Percentiles rank a stretch among this genome's conserved stretches.
Evolutionary conservation across 2,113 vertebrate genomes (phyloP).

Genomic region (Aix galericulata): DNA sequence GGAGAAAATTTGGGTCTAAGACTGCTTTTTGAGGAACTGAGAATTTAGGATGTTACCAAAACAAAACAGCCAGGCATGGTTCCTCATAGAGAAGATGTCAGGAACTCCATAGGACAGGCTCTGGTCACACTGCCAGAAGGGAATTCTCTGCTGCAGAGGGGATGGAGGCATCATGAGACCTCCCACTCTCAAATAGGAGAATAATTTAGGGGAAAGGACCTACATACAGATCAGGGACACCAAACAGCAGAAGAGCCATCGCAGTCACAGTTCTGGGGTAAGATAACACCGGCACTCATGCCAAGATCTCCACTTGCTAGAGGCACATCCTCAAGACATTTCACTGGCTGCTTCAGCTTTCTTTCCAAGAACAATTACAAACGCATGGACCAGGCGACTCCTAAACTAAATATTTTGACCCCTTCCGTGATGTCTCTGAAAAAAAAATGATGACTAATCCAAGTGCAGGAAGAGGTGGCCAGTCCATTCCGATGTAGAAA

Average conservation of each 20-base stretch:
- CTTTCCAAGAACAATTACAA: constrained; percentile 13
- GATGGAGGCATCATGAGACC: background rate
- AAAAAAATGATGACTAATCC: background rate
- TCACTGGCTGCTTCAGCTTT: background rate
- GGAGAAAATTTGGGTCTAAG: background rate
- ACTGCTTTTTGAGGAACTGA: background rate
- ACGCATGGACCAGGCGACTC: background rate
- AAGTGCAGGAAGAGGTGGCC: constrained; percentile 5
- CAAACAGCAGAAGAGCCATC: background rate
- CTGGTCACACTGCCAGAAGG: accelerated
- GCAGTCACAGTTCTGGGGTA: background rate
- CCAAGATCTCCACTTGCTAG: background rate
- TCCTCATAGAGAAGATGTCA: background rate
- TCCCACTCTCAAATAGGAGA: background rate
- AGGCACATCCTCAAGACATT: background rate
- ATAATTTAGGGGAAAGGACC: background rate
- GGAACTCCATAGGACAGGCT: accelerated
- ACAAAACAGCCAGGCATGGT: accelerated
- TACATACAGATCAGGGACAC: background rate
- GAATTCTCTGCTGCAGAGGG: background rate
- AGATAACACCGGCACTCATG: background rate
- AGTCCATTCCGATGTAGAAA: constrained; percentile 14
- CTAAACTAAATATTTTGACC: background rate
- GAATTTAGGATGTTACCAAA: background rate
- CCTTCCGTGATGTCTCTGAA: background rate